These are phyloP conservation scores for Nephrotoma flavescens DNA, from an alignment of 2,888 invertebrate species.

Conservation along the genomic window DNA sequence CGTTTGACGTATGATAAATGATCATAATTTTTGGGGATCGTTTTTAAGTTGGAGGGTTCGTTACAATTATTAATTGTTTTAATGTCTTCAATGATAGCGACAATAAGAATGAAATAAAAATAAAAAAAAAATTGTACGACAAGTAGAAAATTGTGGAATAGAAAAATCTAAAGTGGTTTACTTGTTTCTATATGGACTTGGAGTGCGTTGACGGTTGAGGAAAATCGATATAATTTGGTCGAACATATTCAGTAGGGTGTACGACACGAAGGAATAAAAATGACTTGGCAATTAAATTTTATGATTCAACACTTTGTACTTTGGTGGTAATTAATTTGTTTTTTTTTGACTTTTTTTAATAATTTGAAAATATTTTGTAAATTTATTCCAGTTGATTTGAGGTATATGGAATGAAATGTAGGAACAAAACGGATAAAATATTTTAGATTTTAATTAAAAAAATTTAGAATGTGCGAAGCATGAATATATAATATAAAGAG, in stretches of 20 bases:
- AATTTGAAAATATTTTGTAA: background rate
- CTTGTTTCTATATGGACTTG: background rate
- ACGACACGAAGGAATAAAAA: background rate
- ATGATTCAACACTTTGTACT: background rate
- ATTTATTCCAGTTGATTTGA: background rate
- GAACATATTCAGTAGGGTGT: background rate
- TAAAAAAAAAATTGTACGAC: background rate
- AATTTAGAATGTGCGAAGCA: background rate
- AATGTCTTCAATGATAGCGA: background rate
- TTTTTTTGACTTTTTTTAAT: background rate
- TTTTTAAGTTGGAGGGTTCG: background rate
- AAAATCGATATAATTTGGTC: background rate
- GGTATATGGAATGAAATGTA: background rate
- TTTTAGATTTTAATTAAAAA: background rate
- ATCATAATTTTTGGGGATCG: background rate
- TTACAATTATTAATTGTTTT: background rate
- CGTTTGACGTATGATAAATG: slow-evolving; percentile 4
- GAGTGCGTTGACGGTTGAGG: background rate
- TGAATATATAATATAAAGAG: background rate
- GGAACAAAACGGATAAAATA: background rate
- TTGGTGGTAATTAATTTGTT: background rate
- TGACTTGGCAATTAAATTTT: background rate
- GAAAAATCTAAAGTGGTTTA: background rate
- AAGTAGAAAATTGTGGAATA: background rate
- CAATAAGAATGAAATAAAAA: background rate